Base-by-base conservation (phyloP, 1,140 invertebrate genomes). In the Anagrus nilaparvatae region DNA sequence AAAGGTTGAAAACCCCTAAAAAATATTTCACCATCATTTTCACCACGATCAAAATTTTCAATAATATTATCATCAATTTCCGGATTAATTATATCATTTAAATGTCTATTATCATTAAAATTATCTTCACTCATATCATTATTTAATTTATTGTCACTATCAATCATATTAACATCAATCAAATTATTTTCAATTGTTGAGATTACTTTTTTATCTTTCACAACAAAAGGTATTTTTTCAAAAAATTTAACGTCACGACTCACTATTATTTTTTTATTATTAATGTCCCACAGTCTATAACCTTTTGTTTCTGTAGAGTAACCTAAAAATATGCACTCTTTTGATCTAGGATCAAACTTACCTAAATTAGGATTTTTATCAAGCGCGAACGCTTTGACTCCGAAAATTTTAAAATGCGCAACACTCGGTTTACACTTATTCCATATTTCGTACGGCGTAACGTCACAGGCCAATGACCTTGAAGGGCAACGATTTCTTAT, bases 371-470 rank as follows among this genome's bases (percentile, higher is more conserved):
- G 19, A 52, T 19, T n/a, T 50, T 52, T 20, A 61, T 43, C 38
- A 3, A 48, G 61, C 32, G 67, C 43, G 25, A 60, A 59, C 1
- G 56, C 55, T 55, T 64, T 23, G 54, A 56, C 39, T 50, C 67
- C 66, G 55, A 73, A 71, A 9, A 58, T 45, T 44, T 50, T 51
- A 9, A 70, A 39, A 45, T 69, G 46, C 13, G 40, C 46, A 2
- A 68, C 30, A 44, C 59, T 40, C 14, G 46, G 40, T 32, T 41
- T 47, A n/a, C n/a, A n/a, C n/a, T n/a, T n/a, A 33, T n/a, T 40
- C 52, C 48, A 58, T 19, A 39, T 19, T 42, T 55, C 52, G 27
- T 52, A 41, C 28, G 54, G 52, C 19, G 36, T 27, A 13, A 14
- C 13, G 10, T 31, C 41, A n/a, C 28, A 29, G 35, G 33, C 16